phyloP scores from a whole-genome alignment of 1,140 invertebrate species.

The Copidosoma floridanum region DNA sequence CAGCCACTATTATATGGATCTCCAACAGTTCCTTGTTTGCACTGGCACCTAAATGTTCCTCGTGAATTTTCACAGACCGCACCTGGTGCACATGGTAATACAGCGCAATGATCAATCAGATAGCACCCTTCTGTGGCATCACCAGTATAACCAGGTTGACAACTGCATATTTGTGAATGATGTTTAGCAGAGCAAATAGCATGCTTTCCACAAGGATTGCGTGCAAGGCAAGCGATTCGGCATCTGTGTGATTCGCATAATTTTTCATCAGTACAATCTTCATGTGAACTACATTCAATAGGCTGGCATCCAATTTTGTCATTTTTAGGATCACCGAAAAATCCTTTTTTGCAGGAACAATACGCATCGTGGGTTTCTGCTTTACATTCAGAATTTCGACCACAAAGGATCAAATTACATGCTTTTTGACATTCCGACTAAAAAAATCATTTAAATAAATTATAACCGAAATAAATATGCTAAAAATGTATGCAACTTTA shows the following conservation, averaged over 20 bases:
- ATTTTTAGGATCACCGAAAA: slow-evolving; percentile 73
- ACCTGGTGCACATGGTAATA: slow-evolving; percentile 73
- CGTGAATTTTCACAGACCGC: slow-evolving; percentile 79
- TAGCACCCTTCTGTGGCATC: slow-evolving; percentile 69
- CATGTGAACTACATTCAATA: slow-evolving; percentile 70
- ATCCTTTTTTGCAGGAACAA: slow-evolving; percentile 76
- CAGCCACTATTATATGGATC: slow-evolving; percentile 82
- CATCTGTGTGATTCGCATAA: slow-evolving; percentile 77
- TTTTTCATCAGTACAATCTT: slow-evolving; percentile 78
- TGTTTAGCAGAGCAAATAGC: slow-evolving; percentile 79
- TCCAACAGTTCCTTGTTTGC: slow-evolving; percentile 74
- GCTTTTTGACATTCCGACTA: slow-evolving; percentile 68
- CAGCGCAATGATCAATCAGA: slow-evolving; percentile 76
- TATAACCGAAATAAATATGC: not conserved
- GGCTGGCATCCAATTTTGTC: slow-evolving; percentile 71
- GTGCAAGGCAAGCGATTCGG: slow-evolving; percentile 77
- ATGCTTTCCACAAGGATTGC: slow-evolving; percentile 80
- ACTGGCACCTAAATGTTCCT: slow-evolving; percentile 79
- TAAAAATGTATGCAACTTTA: not conserved
- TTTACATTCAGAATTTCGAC: slow-evolving; percentile 75
- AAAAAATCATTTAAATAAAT: slow-evolving; percentile 13
- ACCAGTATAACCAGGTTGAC: slow-evolving; percentile 83
- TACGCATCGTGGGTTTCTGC: slow-evolving; percentile 68
- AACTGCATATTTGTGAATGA: slow-evolving; percentile 72
- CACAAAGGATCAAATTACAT: slow-evolving; percentile 73